A percentile compares a stretch with the other conserved stretches of the same genome.
These are phyloP conservation scores for Saccostrea echinata DNA, from an alignment of 1,140 invertebrate genomes.

Conservation along the genomic window DNA sequence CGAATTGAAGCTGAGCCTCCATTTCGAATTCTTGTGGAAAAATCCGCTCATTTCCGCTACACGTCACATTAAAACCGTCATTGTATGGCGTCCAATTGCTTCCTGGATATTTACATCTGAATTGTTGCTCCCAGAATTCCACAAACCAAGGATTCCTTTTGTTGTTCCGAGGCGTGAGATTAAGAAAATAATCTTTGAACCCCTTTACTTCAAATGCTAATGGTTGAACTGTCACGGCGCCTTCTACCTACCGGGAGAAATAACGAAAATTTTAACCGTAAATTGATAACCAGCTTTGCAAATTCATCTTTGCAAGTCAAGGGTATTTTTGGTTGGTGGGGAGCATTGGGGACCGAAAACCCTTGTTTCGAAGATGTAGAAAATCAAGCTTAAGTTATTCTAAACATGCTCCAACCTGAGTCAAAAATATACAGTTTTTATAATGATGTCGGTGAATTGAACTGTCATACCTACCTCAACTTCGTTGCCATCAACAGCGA, in stretches of 20 bases:
- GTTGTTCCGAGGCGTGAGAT: constrained; percentile 74
- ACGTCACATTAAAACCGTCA: constrained; percentile 65
- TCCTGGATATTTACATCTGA: constrained; percentile 83
- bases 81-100: constrained; percentile 74
- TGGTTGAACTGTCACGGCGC: constrained; percentile 89
- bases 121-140: constrained; percentile 86
- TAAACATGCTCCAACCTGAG: too few relatives aligned
- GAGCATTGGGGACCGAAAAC: too few relatives aligned
- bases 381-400: too few relatives aligned
- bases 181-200: constrained; percentile 78
- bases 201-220: constrained; percentile 81
- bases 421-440: too few relatives aligned
- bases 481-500: constrained; percentile 94
- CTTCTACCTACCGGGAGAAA: constrained; percentile 82
- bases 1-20: constrained; percentile 93
- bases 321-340: neutral
- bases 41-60: constrained; percentile 69
- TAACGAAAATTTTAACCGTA: neutral
- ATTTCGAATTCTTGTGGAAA: constrained; percentile 83
- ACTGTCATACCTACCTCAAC: constrained; percentile 81
- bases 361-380: too few relatives aligned
- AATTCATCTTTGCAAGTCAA: neutral
- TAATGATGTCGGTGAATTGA: too few relatives aligned
- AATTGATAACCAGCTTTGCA: neutral
- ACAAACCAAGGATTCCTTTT: constrained; percentile 86